Evolutionary conservation across 2,888 invertebrate species (phyloP).

Genomic region (Caenorhabditis sp.): DNA sequence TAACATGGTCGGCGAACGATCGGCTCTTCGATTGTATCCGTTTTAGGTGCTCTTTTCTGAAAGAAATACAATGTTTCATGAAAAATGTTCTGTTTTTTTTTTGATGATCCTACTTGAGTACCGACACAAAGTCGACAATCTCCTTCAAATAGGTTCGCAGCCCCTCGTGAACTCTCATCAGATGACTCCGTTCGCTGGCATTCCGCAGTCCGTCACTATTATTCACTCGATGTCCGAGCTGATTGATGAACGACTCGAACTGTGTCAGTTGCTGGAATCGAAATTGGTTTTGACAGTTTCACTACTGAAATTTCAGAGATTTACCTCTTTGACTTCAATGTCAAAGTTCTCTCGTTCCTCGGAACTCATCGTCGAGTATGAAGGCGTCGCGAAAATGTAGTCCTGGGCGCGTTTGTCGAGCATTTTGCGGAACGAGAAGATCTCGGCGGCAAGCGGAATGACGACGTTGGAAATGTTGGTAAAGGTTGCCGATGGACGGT

Average conservation of each 20-base stretch:
- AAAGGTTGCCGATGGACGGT: slow-evolving; percentile 47
- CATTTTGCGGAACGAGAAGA: slow-evolving; percentile 56
- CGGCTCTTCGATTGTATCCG: slow-evolving; percentile 47
- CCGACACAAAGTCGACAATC: slow-evolving; percentile 34
- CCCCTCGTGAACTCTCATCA: slow-evolving; percentile 55
- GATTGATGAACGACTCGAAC: slow-evolving; percentile 54
- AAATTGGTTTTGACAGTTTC: no score
- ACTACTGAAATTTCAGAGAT: no score
- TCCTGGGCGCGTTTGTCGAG: slow-evolving; percentile 52
- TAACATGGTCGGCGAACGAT: slow-evolving; percentile 34
- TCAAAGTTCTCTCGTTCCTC: slow-evolving; percentile 60
- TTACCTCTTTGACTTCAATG: slow-evolving; percentile 42
- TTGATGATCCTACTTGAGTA: slow-evolving; percentile 49
- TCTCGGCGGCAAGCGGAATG: slow-evolving; percentile 47
- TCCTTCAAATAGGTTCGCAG: slow-evolving; percentile 56
- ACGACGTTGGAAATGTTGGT: slow-evolving; percentile 38
- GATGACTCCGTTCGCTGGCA: slow-evolving; percentile 52
- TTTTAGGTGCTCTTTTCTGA: slow-evolving; percentile 54
- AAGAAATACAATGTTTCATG: no score
- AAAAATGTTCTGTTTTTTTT: no score
- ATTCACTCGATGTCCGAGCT: slow-evolving; percentile 47
- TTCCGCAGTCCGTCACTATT: slow-evolving; percentile 53
- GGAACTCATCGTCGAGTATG: slow-evolving; percentile 52
- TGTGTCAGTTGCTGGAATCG: slow-evolving; percentile 54
- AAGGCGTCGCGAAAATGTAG: slow-evolving; percentile 55